Conservation (phyloP, 2,797 vertebrate species). For the Platalea minor region DNA sequence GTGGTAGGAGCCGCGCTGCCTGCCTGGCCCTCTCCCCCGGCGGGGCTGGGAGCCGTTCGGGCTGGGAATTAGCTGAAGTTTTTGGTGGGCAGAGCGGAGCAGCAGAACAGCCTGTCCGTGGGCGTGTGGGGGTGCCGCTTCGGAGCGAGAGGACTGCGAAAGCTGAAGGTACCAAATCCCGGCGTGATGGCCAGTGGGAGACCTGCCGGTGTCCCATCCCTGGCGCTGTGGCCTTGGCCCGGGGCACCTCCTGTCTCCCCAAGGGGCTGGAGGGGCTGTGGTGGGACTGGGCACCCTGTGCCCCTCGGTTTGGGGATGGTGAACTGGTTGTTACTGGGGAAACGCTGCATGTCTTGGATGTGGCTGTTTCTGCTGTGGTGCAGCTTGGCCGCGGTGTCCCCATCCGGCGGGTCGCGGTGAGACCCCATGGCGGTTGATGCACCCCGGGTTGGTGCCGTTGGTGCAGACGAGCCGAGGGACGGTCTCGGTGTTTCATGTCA, state of each 20-base stretch:
- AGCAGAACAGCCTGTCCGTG: not conserved
- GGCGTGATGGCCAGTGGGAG: accelerated
- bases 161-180: not conserved
- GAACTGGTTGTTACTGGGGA: not conserved
- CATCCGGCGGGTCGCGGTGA: accelerated
- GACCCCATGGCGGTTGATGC: accelerated
- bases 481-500: not conserved
- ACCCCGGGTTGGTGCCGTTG: not conserved
- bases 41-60: not conserved
- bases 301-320: not conserved
- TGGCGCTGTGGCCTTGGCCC: accelerated
- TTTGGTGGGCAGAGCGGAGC: not conserved
- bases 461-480: not conserved
- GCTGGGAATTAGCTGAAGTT: conserved; percentile 14
- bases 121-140: not conserved
- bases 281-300: not conserved
- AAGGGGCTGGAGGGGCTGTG: not conserved
- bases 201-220: not conserved
- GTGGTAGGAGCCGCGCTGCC: not conserved
- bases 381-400: not conserved
- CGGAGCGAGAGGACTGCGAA: not conserved
- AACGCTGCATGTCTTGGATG: accelerated
- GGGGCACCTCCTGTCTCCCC: not conserved
- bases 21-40: not conserved
- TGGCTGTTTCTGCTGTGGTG: not conserved